Conservation (phyloP, 2,888 invertebrate genomes). For the Xestia c-nigrum region DNA sequence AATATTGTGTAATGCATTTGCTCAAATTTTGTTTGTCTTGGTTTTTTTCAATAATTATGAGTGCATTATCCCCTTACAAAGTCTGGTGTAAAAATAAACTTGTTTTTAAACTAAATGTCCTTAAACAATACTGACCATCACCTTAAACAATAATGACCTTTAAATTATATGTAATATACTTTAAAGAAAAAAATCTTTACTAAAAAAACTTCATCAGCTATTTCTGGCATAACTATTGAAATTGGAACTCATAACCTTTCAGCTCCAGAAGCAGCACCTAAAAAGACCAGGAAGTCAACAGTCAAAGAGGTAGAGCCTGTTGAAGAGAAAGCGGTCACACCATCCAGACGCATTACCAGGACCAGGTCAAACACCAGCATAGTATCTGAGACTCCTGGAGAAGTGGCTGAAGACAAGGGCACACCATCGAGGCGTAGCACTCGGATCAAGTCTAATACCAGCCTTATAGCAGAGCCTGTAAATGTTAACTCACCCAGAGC, state of each 20-base stretch:
- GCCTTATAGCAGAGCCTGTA: slow-evolving; percentile 78
- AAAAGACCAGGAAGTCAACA: slow-evolving; percentile 73
- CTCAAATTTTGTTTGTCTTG: neutral
- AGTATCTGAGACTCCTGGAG: slow-evolving; percentile 74
- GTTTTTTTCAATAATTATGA: neutral
- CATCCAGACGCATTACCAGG: slow-evolving; percentile 81
- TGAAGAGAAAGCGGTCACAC: slow-evolving; percentile 79
- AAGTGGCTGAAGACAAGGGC: slow-evolving; percentile 67
- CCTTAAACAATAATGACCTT: no score
- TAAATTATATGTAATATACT: neutral
- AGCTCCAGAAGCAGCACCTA: slow-evolving; percentile 73
- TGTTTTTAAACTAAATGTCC: neutral
- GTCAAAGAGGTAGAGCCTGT: slow-evolving; percentile 75
- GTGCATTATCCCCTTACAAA: neutral
- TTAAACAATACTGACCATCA: no score
- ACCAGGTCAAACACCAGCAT: slow-evolving; percentile 82
- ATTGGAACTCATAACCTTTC: slow-evolving; percentile 39
- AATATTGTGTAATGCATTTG: slow-evolving; percentile 18
- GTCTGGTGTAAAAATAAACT: neutral
- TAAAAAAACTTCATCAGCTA: neutral
- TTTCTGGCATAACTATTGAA: neutral
- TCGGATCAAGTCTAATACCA: slow-evolving; percentile 71
- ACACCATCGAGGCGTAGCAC: slow-evolving; percentile 80
- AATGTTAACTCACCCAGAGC: slow-evolving; percentile 82
- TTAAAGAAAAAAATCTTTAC: neutral